These are phyloP conservation scores for Antheraea yamamai DNA, from an alignment of 2,888 invertebrate species.

Conservation along the genomic window DNA sequence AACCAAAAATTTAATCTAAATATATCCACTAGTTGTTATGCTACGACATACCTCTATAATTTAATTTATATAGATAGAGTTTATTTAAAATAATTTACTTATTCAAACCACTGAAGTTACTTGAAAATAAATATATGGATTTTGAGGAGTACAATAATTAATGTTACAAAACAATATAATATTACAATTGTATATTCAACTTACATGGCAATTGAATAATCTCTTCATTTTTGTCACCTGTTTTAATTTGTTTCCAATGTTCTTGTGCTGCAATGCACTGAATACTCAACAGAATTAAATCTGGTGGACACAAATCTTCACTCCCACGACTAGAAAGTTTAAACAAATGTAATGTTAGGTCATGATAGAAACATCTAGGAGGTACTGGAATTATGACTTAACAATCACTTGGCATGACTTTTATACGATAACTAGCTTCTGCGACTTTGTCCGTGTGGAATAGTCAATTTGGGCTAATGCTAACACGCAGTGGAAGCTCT, in stretches of 20 bases:
- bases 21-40: too few species aligned
- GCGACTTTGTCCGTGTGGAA: too few species aligned
- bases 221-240: constrained; percentile 37
- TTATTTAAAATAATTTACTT: too few species aligned
- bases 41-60: too few species aligned
- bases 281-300: constrained; percentile 87
- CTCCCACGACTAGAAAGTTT: constrained; percentile 84
- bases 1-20: too few species aligned
- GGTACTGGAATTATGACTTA: neutral
- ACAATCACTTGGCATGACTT: neutral
- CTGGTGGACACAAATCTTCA: constrained; percentile 87
- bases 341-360: neutral
- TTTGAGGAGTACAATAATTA: too few species aligned
- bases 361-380: neutral
- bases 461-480: too few species aligned
- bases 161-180: too few species aligned
- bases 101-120: too few species aligned
- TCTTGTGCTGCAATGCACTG: constrained; percentile 81
- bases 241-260: constrained; percentile 58
- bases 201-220: constrained; percentile 63
- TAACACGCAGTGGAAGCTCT: too few species aligned
- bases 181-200: constrained; percentile 31
- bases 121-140: too few species aligned
- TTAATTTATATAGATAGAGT: too few species aligned
- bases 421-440: neutral